Base-by-base conservation (phyloP, 2,888 invertebrate genomes). In the Oligia latruncula region DNA sequence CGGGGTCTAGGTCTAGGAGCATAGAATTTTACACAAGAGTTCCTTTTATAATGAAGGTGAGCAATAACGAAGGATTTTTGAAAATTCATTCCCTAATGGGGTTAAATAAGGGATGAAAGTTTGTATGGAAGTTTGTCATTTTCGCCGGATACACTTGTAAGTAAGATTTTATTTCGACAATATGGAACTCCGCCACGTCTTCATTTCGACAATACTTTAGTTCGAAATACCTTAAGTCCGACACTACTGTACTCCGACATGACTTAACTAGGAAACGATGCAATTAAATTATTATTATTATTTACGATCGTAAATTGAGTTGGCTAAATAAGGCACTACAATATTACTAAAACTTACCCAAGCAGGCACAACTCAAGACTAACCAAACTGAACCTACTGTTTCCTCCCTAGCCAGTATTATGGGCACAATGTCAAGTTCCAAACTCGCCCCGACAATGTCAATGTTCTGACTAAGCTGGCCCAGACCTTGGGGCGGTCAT, bases 361-460 rank as follows among this genome's bases (percentile, higher is more conserved):
- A 55, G 11, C 8, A 29, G 1, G 9, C 6, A 46, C 23, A 74
- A 1, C 52, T 40, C 13, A 35, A n/a, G 11, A 9, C 49, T 20
- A 8, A 11, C 4, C 65, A n/a, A 65, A 85, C 43, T 65, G 11
- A 71, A 72, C 77, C 76, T 58, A 43, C 85, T 85, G 85, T 73
- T n/a, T 77, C 13, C 71, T 17, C 49, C 20, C 13, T 52, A n/a
- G 13, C 70, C 29, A 11, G 70, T 62, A 60, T 71, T 55, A 67
- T 75, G 80, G 65, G 46, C 67, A 66, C 91, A 91, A 91, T 90
- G 91, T 91, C 91, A 91, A 90, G 90, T 84, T 87, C 83, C 71
- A 70, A 74, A 23, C 83, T 85, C 82, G 84, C 83, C 84, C 84
- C 81, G 68, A 58, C 92, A 91, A 92, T 90, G 93, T 91, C 92